These are phyloP conservation scores for Cebidichthys violaceus DNA, from an alignment of 2,113 vertebrate genomes.

Conservation along the genomic window DNA sequence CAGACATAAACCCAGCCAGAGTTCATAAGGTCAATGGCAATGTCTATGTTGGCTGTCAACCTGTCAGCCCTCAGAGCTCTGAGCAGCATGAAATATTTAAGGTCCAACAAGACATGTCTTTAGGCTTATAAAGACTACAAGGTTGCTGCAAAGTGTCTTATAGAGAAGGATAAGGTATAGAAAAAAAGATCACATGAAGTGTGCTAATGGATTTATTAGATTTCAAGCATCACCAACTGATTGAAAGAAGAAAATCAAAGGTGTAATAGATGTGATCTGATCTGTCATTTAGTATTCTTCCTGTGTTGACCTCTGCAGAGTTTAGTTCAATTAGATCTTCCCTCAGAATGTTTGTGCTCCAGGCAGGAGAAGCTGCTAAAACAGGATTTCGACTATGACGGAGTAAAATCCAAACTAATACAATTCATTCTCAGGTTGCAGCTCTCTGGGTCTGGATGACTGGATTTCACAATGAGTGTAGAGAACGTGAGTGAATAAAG, in stretches of 20 bases:
- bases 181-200: neutral
- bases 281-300: neutral
- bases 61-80: neutral
- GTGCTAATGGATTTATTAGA: neutral
- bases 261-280: neutral
- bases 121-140: neutral
- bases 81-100: constrained; percentile 18
- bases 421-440: constrained; percentile 21
- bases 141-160: too few species aligned
- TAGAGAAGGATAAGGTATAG: neutral
- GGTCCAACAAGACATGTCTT: neutral
- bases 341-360: neutral
- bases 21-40: neutral
- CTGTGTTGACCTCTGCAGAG: neutral
- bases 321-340: too few species aligned
- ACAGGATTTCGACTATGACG: neutral
- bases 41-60: constrained; percentile 15
- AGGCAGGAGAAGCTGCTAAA: too few species aligned
- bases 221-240: neutral
- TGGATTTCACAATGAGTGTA: constrained; percentile 26
- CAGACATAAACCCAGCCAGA: neutral
- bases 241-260: neutral
- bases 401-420: constrained; percentile 32
- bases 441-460: constrained; percentile 13
- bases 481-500: constrained; percentile 47